Conservation (phyloP, 2,113 vertebrate genomes). For the Phaethon lepturus region DNA sequence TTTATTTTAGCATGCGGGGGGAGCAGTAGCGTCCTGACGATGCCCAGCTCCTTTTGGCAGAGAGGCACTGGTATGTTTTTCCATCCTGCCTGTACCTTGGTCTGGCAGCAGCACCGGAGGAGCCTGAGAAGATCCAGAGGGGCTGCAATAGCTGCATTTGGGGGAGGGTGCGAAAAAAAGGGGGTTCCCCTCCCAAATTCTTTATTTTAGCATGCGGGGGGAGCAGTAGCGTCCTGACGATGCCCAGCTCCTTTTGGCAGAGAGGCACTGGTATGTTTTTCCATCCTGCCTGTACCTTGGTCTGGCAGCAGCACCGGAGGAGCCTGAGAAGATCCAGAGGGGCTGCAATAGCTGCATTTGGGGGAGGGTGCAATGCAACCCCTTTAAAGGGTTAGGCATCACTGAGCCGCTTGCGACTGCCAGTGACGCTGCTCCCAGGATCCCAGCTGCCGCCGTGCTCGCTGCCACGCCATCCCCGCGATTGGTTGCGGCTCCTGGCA, state of each 20-base stretch:
- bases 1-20: not conserved
- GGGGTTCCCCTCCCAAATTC: not conserved
- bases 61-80: not conserved
- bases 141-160: not conserved
- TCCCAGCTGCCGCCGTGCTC: not conserved
- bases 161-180: not conserved
- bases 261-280: not conserved
- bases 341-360: not conserved
- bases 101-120: not conserved
- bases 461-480: rapidly evolving
- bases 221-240: not conserved
- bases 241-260: not conserved
- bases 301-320: not conserved
- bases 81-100: not conserved
- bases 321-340: not conserved
- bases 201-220: not conserved
- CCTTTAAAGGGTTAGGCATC: not conserved
- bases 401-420: not conserved
- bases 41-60: not conserved
- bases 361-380: not conserved
- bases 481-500: not conserved
- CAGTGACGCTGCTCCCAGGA: rapidly evolving
- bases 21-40: not conserved
- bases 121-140: not conserved
- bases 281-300: not conserved